A percentile compares a stretch with the other conserved stretches of the same genome.
Conservation (phyloP, 1,140 invertebrate species). For the Leptopilina boulardi region DNA sequence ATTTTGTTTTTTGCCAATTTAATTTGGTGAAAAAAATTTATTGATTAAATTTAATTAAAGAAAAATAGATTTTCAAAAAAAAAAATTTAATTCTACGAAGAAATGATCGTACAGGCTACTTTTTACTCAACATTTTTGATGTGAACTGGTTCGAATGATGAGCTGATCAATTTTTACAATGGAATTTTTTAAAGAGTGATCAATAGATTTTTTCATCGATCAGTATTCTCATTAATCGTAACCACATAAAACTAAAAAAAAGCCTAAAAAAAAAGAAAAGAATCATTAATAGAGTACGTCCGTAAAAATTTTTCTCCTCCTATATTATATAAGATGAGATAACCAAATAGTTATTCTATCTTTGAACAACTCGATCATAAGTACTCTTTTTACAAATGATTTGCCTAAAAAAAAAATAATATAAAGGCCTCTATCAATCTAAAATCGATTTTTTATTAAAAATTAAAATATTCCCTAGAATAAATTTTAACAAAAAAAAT, state of each 20-base stretch:
- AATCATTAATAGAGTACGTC: conserved; percentile 58
- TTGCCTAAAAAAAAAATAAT: background rate
- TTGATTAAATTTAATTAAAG: too few species aligned
- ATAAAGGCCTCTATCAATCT: background rate
- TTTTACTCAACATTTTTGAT: conserved; percentile 32
- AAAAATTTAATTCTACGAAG: conserved; percentile 35
- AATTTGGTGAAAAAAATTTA: too few species aligned
- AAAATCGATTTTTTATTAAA: background rate
- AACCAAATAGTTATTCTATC: conserved; percentile 39
- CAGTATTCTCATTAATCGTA: conserved; percentile 10
- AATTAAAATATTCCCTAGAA: background rate
- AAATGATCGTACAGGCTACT: conserved; percentile 43
- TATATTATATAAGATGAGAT: conserved; percentile 54
- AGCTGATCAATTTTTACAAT: conserved; percentile 1
- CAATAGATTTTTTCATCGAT: background rate
- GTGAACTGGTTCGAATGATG: conserved; percentile 14
- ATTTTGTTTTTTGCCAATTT: background rate
- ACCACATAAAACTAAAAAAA: conserved; percentile 51
- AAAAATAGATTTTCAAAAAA: background rate
- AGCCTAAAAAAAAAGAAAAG: conserved; percentile 40
- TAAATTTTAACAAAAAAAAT: background rate
- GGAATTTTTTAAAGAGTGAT: conserved; percentile 12
- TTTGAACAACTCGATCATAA: background rate
- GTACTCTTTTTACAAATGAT: background rate
- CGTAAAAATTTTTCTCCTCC: conserved; percentile 56